Evolutionary conservation across 1,140 invertebrate species (phyloP).

Genomic region (Babylonia areolata): DNA sequence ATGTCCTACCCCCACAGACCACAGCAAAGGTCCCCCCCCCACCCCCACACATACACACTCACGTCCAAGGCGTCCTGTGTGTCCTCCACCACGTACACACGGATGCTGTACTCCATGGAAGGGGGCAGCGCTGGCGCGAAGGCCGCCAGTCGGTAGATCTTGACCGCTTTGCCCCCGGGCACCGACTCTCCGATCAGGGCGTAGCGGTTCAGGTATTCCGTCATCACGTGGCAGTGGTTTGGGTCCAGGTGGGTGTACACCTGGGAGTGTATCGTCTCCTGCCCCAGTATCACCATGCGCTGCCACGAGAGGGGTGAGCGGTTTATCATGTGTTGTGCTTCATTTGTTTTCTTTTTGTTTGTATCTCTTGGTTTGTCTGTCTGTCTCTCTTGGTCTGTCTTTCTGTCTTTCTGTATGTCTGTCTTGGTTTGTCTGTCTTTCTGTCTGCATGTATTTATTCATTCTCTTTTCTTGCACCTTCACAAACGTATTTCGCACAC

Average conservation of each 20-base stretch:
- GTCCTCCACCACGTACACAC: constrained; percentile 94
- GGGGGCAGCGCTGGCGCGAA: constrained; percentile 83
- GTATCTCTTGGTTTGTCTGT: too few species aligned
- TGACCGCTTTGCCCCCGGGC: constrained; percentile 80
- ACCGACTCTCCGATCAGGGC: constrained; percentile 90
- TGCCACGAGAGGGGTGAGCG: constrained; percentile 77
- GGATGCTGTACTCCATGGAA: constrained; percentile 85
- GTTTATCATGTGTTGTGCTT: too few species aligned
- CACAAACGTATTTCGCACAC: too few species aligned
- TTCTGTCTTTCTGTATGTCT: background rate
- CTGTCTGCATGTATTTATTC: too few species aligned
- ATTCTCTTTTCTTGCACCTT: too few species aligned
- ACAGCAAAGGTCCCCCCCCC: too few species aligned
- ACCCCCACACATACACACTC: too few species aligned
- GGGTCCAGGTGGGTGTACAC: constrained; percentile 94
- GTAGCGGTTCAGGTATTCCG: constrained; percentile 90
- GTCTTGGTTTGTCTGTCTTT: too few species aligned
- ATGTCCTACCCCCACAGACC: too few species aligned
- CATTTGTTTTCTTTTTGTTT: too few species aligned
- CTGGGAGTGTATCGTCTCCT: constrained; percentile 96
- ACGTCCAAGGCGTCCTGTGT: constrained; percentile 91
- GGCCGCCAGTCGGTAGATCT: constrained; percentile 89
- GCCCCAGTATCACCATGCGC: constrained; percentile 90
- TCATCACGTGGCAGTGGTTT: constrained; percentile 91
- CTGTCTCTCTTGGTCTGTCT: too few species aligned